phyloP scores from a whole-genome alignment of 2,797 vertebrate genomes.

The Sorex maritimensis region DNA sequence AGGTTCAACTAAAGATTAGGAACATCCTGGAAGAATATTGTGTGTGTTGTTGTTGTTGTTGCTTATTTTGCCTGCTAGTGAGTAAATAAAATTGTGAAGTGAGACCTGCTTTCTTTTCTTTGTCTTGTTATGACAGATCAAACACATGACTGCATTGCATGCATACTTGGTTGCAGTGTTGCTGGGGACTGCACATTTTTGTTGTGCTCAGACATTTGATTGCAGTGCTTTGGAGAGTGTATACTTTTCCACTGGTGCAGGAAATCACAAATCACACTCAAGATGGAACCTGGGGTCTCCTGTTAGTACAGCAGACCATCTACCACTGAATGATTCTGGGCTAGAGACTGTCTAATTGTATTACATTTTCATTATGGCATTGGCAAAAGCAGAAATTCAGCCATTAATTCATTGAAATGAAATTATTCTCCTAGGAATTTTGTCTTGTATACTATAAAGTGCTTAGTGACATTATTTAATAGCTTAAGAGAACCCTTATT shows the following conservation, averaged over 20 bases:
- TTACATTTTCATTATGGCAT: slow-evolving; percentile 67
- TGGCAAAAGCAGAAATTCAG: slow-evolving; percentile 74
- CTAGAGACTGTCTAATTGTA: neutral
- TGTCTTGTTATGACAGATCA: too few relatives aligned
- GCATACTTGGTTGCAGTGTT: too few relatives aligned
- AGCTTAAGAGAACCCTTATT: slow-evolving; percentile 77
- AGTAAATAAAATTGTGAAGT: slow-evolving; percentile 69
- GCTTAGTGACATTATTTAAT: slow-evolving; percentile 65
- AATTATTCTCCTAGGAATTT: slow-evolving; percentile 81
- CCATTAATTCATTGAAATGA: slow-evolving; percentile 78
- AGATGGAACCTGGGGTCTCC: too few relatives aligned
- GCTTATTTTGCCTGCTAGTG: slow-evolving; percentile 75
- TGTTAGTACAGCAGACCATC: too few relatives aligned
- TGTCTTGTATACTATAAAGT: slow-evolving; percentile 76
- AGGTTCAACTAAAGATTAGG: slow-evolving; percentile 54
- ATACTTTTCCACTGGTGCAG: too few relatives aligned
- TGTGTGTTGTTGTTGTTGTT: slow-evolving; percentile 19
- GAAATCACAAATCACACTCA: too few relatives aligned
- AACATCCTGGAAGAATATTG: slow-evolving; percentile 53
- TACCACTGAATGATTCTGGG: too few relatives aligned
- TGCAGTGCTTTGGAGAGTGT: too few relatives aligned
- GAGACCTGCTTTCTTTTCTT: neutral
- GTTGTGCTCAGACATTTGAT: too few relatives aligned
- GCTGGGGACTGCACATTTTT: too few relatives aligned
- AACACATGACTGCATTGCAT: too few relatives aligned